phyloP scores from a whole-genome alignment of 2,888 invertebrate genomes.

The Lathronympha strigana region DNA sequence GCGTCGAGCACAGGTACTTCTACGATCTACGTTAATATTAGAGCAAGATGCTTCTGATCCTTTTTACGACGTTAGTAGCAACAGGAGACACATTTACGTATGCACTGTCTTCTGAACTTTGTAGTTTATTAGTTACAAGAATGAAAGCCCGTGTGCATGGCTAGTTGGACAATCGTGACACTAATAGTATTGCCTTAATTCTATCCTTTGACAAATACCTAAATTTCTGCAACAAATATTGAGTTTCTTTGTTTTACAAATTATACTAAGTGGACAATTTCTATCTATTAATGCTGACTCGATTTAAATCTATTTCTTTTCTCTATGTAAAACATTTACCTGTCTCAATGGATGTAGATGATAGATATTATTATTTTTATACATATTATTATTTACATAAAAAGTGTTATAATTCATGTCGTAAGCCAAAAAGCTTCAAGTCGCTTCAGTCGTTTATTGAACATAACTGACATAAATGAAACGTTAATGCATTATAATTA shows the following conservation, averaged over 20 bases:
- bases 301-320: slow-evolving; percentile 21
- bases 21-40: too few relatives aligned
- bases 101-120: not conserved
- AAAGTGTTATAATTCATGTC: slow-evolving; percentile 35
- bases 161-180: slow-evolving; percentile 49
- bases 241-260: slow-evolving; percentile 46
- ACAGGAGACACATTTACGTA: too few relatives aligned
- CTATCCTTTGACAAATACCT: slow-evolving; percentile 56
- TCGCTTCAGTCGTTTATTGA: slow-evolving; percentile 47
- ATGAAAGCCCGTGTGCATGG: slow-evolving; percentile 47
- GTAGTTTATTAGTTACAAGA: not conserved
- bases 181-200: slow-evolving; percentile 55
- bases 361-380: slow-evolving; percentile 37
- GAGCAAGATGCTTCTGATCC: too few relatives aligned
- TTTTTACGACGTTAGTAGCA: too few relatives aligned
- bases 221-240: slow-evolving; percentile 43
- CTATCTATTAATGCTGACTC: slow-evolving; percentile 36
- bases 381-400: slow-evolving; percentile 40
- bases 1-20: too few relatives aligned
- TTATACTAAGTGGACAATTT: slow-evolving; percentile 53
- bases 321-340: slow-evolving; percentile 38
- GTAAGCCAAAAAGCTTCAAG: slow-evolving; percentile 59
- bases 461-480: slow-evolving; percentile 32
- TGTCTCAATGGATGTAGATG: slow-evolving; percentile 40
- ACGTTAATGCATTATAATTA: slow-evolving; percentile 23